Evolutionary conservation across 2,113 vertebrate species (phyloP).

Genomic region (Myotis davidii): DNA sequence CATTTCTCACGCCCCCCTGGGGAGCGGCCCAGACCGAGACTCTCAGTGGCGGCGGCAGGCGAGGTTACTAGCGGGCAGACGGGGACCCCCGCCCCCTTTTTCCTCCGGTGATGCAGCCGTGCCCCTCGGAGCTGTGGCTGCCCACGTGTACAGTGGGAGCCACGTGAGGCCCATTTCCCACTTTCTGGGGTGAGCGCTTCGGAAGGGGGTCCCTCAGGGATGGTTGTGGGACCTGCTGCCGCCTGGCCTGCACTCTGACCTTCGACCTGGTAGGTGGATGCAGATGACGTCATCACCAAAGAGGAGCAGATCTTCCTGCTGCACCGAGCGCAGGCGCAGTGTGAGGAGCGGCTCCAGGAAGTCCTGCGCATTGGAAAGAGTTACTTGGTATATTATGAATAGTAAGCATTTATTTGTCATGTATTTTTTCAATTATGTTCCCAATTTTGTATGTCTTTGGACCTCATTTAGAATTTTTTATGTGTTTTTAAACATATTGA

Average conservation of each 20-base stretch:
- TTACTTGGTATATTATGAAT: not conserved
- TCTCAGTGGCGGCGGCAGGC: not conserved
- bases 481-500: not conserved
- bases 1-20: conserved; percentile 13
- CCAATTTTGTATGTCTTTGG: not conserved
- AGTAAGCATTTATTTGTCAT: not conserved
- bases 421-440: not conserved
- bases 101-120: not conserved
- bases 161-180: not conserved
- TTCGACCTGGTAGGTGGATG: conserved; percentile 87
- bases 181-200: not conserved
- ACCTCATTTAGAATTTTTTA: not conserved
- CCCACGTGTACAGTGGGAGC: not conserved
- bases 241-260: not conserved
- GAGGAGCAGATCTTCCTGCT: conserved; percentile 96
- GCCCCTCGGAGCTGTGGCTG: not conserved
- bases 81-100: not conserved
- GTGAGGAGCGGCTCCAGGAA: conserved; percentile 89
- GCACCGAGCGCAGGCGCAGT: conserved; percentile 91
- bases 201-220: not conserved
- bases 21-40: not conserved
- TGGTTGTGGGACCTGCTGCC: not conserved
- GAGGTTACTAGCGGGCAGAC: conserved; percentile 42
- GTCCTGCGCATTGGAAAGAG: conserved; percentile 38
- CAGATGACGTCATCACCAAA: conserved; percentile 96